These are phyloP conservation scores for Gopherus flavomarginatus DNA, from an alignment of 2,113 vertebrate genomes.

Conservation along the genomic window DNA sequence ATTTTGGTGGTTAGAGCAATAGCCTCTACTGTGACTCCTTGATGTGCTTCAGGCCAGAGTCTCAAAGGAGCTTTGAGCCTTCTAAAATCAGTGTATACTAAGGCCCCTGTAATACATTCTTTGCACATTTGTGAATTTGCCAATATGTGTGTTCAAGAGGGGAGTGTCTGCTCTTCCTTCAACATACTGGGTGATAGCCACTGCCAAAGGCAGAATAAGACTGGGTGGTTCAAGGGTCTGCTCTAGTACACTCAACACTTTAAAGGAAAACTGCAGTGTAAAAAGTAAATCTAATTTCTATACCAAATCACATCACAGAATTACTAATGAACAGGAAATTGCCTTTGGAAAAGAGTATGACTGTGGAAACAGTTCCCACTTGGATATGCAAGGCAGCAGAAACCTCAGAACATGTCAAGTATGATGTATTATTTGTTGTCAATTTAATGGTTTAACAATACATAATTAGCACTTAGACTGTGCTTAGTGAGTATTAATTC, in stretches of 20 bases:
- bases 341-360: slow-evolving; percentile 23
- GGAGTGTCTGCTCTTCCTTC: slow-evolving; percentile 3
- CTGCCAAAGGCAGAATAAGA: slow-evolving; percentile 39
- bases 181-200: slow-evolving; percentile 4
- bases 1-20: slow-evolving; percentile 41
- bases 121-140: too few relatives aligned
- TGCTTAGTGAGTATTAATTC: slow-evolving; percentile 29
- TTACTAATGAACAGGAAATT: neutral
- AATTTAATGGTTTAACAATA: slow-evolving; percentile 18
- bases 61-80: slow-evolving; percentile 67
- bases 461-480: slow-evolving; percentile 15
- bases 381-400: neutral
- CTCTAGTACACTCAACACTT: slow-evolving; percentile 29
- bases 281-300: slow-evolving; percentile 16
- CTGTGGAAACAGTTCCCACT: neutral
- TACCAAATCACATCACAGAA: slow-evolving; percentile 32
- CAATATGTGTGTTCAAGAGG: neutral
- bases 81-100: slow-evolving; percentile 39
- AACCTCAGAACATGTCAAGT: slow-evolving; percentile 1
- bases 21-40: slow-evolving; percentile 29
- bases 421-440: neutral
- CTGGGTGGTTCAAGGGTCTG: slow-evolving; percentile 46
- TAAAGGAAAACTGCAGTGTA: slow-evolving; percentile 71
- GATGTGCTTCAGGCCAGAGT: slow-evolving; percentile 60
- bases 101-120: slow-evolving; percentile 13